These are phyloP conservation scores for Parnassius mnemosyne DNA, from an alignment of 2,888 invertebrate genomes.

Conservation along the genomic window DNA sequence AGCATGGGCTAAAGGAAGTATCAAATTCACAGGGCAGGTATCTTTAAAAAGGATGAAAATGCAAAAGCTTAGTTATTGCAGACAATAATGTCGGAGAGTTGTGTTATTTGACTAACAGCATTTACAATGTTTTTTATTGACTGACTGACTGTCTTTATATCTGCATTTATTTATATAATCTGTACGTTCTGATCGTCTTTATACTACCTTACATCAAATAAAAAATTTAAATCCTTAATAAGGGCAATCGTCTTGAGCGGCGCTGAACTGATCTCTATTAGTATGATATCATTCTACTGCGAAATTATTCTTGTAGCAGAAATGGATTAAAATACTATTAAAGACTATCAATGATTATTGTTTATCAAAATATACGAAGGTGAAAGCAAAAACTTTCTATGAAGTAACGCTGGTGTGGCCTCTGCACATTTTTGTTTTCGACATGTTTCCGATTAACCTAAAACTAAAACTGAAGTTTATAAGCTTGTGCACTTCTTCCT, in stretches of 20 bases:
- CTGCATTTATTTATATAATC: constrained; percentile 50
- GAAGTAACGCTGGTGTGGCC: constrained; percentile 58
- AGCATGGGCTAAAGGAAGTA: constrained; percentile 19
- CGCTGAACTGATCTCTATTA: constrained; percentile 43
- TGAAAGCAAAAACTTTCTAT: constrained; percentile 61
- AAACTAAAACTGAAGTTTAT: constrained; percentile 62
- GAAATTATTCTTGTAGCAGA: constrained; percentile 44
- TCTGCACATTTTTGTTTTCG: constrained; percentile 39
- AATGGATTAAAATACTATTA: constrained; percentile 50
- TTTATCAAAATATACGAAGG: constrained; percentile 49
- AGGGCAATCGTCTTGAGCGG: constrained; percentile 47
- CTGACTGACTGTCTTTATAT: too few relatives aligned
- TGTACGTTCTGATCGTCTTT: constrained; percentile 53
- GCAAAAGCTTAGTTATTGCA: constrained; percentile 45
- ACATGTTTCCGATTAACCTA: constrained; percentile 62
- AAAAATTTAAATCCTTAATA: constrained; percentile 37
- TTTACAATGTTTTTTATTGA: constrained; percentile 57
- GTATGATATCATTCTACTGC: constrained; percentile 49
- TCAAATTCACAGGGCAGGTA: constrained; percentile 20
- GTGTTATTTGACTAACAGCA: constrained; percentile 43
- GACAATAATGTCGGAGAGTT: constrained; percentile 49
- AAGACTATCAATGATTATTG: constrained; percentile 59
- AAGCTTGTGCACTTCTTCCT: constrained; percentile 61
- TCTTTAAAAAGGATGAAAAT: constrained; percentile 46
- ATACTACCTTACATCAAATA: constrained; percentile 42